phyloP scores from a whole-genome alignment of 2,113 vertebrate genomes.

The Ibidorhyncha struthersii region DNA sequence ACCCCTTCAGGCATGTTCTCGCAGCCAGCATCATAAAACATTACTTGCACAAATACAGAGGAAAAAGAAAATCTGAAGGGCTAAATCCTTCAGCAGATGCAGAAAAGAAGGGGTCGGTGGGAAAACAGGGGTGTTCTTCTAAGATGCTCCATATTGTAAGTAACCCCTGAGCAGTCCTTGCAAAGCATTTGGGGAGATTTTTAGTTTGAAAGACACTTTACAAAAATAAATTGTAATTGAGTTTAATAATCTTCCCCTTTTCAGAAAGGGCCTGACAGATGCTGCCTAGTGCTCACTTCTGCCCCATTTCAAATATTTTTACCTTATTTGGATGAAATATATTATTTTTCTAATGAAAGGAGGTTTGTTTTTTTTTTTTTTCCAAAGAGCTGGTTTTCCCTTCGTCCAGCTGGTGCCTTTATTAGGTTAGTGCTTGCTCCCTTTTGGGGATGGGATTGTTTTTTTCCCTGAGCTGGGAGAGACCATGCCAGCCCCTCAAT shows the following conservation, averaged over 20 bases:
- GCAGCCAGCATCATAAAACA: neutral
- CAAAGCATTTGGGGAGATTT: conserved; percentile 29
- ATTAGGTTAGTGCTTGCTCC: conserved; percentile 78
- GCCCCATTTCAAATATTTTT: conserved; percentile 86
- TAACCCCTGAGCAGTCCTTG: neutral
- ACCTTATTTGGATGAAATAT: conserved; percentile 88
- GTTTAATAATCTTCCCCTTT: conserved; percentile 76
- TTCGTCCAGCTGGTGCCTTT: conserved; percentile 78
- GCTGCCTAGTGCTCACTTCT: conserved; percentile 78
- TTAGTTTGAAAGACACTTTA: conserved; percentile 65
- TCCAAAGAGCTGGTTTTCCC: conserved; percentile 72
- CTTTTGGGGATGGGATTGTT: conserved; percentile 77
- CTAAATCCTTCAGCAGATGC: conserved; percentile 1
- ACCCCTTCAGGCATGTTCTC: neutral
- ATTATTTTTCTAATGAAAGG: conserved; percentile 88
- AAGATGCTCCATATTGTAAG: neutral
- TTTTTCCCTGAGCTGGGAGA: conserved; percentile 62
- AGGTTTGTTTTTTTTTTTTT: conserved; percentile 27
- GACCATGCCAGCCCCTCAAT: conserved; percentile 57
- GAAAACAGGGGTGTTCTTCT: neutral
- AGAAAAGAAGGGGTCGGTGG: neutral
- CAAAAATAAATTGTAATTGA: conserved; percentile 75
- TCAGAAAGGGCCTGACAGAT: conserved; percentile 75
- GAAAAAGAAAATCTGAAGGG: neutral
- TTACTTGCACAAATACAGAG: neutral